These are phyloP conservation scores for Helleia helle DNA, from an alignment of 2,888 invertebrate species.

Conservation along the genomic window DNA sequence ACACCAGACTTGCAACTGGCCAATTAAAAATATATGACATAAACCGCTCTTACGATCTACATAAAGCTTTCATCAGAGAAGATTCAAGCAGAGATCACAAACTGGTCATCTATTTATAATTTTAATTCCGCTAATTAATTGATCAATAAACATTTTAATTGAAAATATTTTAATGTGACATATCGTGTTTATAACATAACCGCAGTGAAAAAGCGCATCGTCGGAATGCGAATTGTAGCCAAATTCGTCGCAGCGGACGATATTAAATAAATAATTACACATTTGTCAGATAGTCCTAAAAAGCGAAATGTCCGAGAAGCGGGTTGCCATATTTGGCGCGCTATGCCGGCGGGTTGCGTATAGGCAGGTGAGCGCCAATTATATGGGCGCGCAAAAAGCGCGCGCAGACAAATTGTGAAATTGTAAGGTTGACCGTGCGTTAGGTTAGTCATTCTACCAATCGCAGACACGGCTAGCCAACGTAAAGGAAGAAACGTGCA, in stretches of 20 bases:
- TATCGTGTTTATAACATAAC: slow-evolving; percentile 12
- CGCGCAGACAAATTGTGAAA: slow-evolving; percentile 69
- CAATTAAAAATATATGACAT: too few relatives aligned
- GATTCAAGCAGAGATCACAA: too few relatives aligned
- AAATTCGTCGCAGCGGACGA: slow-evolving; percentile 48
- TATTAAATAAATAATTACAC: slow-evolving; percentile 74
- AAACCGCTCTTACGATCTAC: too few relatives aligned
- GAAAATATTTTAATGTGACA: slow-evolving; percentile 12
- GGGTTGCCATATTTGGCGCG: slow-evolving; percentile 56
- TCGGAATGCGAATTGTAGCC: slow-evolving; percentile 64
- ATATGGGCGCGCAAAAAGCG: slow-evolving; percentile 58
- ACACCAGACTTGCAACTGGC: too few relatives aligned
- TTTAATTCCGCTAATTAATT: slow-evolving; percentile 5
- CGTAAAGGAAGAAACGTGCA: neutral
- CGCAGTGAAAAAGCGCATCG: slow-evolving; percentile 40
- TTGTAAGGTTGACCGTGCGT: slow-evolving; percentile 36
- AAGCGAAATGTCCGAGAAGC: slow-evolving; percentile 53
- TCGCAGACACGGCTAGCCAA: neutral
- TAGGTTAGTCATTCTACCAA: slow-evolving; percentile 13
- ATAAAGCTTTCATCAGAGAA: slow-evolving; percentile 3
- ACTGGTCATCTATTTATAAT: too few relatives aligned
- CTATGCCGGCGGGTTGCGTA: slow-evolving; percentile 35
- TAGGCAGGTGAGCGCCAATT: slow-evolving; percentile 67
- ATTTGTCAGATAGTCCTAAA: slow-evolving; percentile 71
- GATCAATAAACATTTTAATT: slow-evolving; percentile 10